Evolutionary conservation across 1,140 invertebrate genomes (phyloP), one percentile per base, ranked within the genome.

Genomic region (Dysdera silvatica): DNA sequence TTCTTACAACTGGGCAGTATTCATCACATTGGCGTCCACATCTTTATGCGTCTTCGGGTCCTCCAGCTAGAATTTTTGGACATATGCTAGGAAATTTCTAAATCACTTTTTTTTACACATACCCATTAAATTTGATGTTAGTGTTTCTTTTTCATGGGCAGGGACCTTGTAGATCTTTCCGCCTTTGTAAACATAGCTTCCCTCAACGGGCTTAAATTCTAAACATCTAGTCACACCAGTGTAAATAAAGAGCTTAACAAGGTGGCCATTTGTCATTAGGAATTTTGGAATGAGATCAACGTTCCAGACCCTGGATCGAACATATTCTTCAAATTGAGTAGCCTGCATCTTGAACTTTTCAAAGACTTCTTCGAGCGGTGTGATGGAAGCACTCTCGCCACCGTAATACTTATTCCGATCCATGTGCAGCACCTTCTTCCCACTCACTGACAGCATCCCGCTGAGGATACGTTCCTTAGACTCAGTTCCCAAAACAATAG

Each of bases 401-500:
- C 96, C 96, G 81, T 99, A 99, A 79, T 99, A 99, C 81, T 95
- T 95, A 80, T 99, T 99, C 69, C 95, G 87, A 82, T 99, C 96
- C 80, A 99, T 93, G 81, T 99, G 96, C 65, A 99, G 82, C 48
- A 99, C 95, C 78, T 97, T 98, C 81, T 99, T 99, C 62, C 95
- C 95, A 67, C 89, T 93, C 20, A 98, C 95, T 31, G 94, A 97
- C 56, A 99, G 83, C 92, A 99, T 94, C 65, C 96, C 96, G 79
- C 91, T 96, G 28, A 99, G 82, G 75, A 99, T 98, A 80, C 96
- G 99, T 83, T 99, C 96, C 82, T 84, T 65, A 12, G 71, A 69
- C n/a, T n/a, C n/a, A n/a, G 35, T n/a, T n/a, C n/a, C n/a, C n/a
- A n/a, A n/a, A n/a, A n/a, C n/a, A n/a, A n/a, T n/a, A 58, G 56